Percentiles rank a stretch among this genome's conserved stretches.
These are phyloP conservation scores for Aphidoletes aphidimyza DNA, from an alignment of 2,888 invertebrate species.

Conservation along the genomic window DNA sequence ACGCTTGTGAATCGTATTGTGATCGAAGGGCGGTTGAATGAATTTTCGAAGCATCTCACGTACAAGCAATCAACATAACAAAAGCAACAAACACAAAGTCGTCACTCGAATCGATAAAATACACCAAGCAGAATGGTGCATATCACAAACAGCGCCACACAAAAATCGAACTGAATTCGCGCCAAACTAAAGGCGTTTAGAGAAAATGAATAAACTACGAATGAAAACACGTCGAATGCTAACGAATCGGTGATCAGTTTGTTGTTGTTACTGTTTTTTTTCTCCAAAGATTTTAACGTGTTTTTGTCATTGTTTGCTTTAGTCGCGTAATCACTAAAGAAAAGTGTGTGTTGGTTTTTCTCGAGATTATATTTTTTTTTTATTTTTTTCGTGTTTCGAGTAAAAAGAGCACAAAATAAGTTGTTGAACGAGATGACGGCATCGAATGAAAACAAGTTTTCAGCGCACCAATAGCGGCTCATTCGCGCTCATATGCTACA, in stretches of 20 bases:
- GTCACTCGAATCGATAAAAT: constrained; percentile 44
- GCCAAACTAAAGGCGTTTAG: not conserved
- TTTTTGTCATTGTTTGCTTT: constrained; percentile 48
- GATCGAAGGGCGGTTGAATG: not conserved
- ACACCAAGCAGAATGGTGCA: not conserved
- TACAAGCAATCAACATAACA: constrained; percentile 30
- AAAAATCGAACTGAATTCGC: not conserved
- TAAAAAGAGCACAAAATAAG: constrained; percentile 13
- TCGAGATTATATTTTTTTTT: no score
- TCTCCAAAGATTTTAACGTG: not conserved
- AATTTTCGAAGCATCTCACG: constrained; percentile 44
- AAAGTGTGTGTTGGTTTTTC: constrained; percentile 2
- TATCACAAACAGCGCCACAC: not conserved
- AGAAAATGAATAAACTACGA: not conserved
- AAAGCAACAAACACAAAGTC: constrained; percentile 35
- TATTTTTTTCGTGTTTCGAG: not conserved
- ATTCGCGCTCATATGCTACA: not conserved
- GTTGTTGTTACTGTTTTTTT: constrained; percentile 12
- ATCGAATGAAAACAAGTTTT: constrained; percentile 36
- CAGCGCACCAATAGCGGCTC: not conserved
- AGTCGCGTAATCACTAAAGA: constrained; percentile 25
- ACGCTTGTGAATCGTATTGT: not conserved
- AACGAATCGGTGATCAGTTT: not conserved
- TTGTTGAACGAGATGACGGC: constrained; percentile 26
- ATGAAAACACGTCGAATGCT: not conserved